Conservation (phyloP, 2,888 invertebrate species). For the Kuschelorhynchus macadamiae region DNA sequence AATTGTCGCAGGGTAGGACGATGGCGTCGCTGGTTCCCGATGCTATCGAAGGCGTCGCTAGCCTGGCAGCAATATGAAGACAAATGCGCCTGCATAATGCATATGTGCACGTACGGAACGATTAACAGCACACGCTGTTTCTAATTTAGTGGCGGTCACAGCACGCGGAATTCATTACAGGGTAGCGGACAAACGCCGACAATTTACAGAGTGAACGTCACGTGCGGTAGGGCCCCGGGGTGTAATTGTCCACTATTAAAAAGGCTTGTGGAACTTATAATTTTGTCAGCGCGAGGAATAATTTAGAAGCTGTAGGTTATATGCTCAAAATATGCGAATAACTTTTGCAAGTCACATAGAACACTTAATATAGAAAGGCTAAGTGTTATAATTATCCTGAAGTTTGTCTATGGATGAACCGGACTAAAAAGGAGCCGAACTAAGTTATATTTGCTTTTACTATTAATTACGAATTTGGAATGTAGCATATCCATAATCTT, state of each 20-base stretch:
- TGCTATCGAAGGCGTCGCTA: conserved; percentile 45
- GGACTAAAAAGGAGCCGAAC: too few relatives aligned
- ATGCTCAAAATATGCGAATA: not conserved
- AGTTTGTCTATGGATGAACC: too few relatives aligned
- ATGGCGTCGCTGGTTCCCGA: conserved; percentile 35
- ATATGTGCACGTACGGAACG: conserved; percentile 49
- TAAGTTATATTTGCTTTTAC: too few relatives aligned
- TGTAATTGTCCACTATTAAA: conserved; percentile 29
- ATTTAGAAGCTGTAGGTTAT: not conserved
- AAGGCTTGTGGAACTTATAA: conserved; percentile 28
- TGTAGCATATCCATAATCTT: too few relatives aligned
- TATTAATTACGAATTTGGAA: too few relatives aligned
- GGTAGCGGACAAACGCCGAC: conserved; percentile 29
- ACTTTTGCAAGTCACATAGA: conserved; percentile 13
- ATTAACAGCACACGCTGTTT: conserved; percentile 51
- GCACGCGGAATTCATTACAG: conserved; percentile 49
- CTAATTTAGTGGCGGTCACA: conserved; percentile 50
- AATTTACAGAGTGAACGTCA: conserved; percentile 48
- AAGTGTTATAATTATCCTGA: too few relatives aligned
- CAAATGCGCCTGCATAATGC: conserved; percentile 50
- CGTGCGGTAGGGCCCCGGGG: conserved; percentile 24
- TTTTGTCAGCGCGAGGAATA: not conserved
- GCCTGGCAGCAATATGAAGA: conserved; percentile 48
- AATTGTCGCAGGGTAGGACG: not conserved
- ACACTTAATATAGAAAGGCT: too few relatives aligned